A percentile compares a stretch with the other conserved stretches of the same genome.
Evolutionary conservation across 1,140 invertebrate species (phyloP).

Genomic region (Drosophila repletoides): DNA sequence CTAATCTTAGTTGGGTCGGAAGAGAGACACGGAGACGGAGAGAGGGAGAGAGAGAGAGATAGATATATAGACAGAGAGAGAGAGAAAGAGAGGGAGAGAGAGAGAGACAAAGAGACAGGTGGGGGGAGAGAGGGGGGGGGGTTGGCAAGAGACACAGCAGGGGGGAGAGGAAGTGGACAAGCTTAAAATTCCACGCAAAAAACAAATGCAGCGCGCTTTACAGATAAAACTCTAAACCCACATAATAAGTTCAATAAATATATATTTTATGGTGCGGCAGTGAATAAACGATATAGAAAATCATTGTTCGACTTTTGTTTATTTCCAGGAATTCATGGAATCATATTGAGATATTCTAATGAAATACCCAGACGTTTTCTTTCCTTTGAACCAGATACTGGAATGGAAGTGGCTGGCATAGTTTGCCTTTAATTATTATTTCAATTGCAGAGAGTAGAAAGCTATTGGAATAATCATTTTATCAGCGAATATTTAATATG

Average conservation of each 20-base stretch:
- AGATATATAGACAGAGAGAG: not conserved
- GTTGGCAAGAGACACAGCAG: not conserved
- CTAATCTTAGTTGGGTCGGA: not conserved
- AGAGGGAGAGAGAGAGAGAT: not conserved
- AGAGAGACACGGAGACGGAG: not conserved
- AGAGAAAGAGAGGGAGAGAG: not conserved
- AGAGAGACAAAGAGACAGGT: not conserved
- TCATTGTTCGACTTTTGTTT: too few species aligned
- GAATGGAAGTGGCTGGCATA: too few species aligned
- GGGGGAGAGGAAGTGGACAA: not conserved
- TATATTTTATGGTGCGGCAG: conserved; percentile 25
- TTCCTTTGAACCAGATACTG: too few species aligned
- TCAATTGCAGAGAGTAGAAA: not conserved
- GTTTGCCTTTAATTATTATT: not conserved
- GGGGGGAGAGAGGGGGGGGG: not conserved
- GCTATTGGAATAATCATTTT: too few species aligned
- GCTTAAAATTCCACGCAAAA: conserved; percentile 17
- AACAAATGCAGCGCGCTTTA: conserved; percentile 11
- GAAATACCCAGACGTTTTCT: too few species aligned
- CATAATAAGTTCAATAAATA: not conserved
- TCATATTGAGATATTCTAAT: too few species aligned
- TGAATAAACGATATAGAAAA: conserved; percentile 3
- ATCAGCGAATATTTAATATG: too few species aligned
- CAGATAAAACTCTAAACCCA: not conserved
- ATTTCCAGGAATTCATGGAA: too few species aligned